Base-by-base conservation (phyloP, 2,888 invertebrate species). In the Stramonita haemastoma region DNA sequence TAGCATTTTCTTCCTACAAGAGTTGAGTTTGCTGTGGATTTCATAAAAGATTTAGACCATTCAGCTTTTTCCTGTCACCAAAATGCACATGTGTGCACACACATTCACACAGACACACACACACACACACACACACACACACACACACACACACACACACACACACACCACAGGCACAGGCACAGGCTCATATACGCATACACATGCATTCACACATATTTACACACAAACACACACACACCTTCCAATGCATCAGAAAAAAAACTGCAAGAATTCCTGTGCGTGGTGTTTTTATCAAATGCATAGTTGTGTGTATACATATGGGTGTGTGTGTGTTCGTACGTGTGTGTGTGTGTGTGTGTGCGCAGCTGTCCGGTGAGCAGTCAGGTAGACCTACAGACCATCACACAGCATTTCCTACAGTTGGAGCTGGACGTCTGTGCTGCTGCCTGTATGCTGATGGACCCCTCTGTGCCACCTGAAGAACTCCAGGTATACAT, bases 301-400 rank as follows among this genome's bases (percentile, higher is more conserved):
- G 46, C 8, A 46, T 8, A 46, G 77, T 29, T 77, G n/a, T 77
- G 13, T 22, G 17, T 66, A 17, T 13, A 22, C 26, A 22, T n/a
- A n/a, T n/a, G 77, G 2, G n/a, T 77, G 13, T 77, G 26, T 77
- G 13, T 77, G 22, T n/a, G n/a, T n/a, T n/a, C n/a, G n/a, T n/a
- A n/a, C n/a, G 13, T 77, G 22, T 34, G 22, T 34, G 32, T 26
- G n/a, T 13, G 13, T 83, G 83, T 22, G 5, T 77, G 81, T 89
- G 73, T 77, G 57, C 89, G 2, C 90, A 95, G 95, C 56, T 95
- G 95, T 87, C 95, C 95, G 15, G 92, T 94, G n/a, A 84, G 93
- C 56, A 88, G 92, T 66, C 91, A 93, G 86, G 26, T 95, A 34
- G 93, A 94, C 87, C 83, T 94, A 46, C 84, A 70, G 13, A 79